A percentile compares a stretch with the other conserved stretches of the same genome.
Evolutionary conservation across 2,113 vertebrate genomes (phyloP).

Genomic region (Caloenas nicobarica): DNA sequence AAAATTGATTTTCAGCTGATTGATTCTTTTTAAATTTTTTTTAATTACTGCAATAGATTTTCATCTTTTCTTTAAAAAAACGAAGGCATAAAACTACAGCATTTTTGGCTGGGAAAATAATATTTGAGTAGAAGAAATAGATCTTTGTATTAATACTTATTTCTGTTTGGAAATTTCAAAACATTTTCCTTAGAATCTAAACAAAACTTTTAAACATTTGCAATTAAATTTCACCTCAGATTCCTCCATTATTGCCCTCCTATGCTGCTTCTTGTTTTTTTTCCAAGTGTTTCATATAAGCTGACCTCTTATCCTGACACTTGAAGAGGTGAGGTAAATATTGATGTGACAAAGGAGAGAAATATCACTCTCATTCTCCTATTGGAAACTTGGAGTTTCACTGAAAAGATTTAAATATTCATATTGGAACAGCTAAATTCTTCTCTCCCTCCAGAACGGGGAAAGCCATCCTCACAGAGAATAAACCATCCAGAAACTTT

Average conservation of each 20-base stretch:
- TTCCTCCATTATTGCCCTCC: neutral
- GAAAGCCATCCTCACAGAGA: neutral
- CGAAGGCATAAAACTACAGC: neutral
- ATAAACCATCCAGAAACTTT: neutral
- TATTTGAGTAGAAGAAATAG: neutral
- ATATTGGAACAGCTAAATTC: neutral
- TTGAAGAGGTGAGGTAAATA: neutral
- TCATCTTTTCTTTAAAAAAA: neutral
- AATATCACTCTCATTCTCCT: neutral
- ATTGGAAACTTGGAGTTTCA: neutral
- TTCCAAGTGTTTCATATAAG: neutral
- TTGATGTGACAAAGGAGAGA: neutral
- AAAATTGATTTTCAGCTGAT: neutral
- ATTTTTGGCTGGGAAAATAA: neutral
- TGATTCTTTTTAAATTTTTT: fast-evolving
- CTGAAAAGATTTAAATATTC: neutral
- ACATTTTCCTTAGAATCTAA: neutral
- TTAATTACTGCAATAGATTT: neutral
- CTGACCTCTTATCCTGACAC: neutral
- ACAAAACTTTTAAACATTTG: neutral
- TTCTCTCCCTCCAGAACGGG: fast-evolving
- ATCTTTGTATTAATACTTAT: neutral
- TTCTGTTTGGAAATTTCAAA: neutral
- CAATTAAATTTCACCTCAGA: neutral
- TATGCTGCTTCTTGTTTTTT: neutral